Evolutionary conservation across 2,113 vertebrate species (phyloP).

Genomic region (Syngnathus floridae): DNA sequence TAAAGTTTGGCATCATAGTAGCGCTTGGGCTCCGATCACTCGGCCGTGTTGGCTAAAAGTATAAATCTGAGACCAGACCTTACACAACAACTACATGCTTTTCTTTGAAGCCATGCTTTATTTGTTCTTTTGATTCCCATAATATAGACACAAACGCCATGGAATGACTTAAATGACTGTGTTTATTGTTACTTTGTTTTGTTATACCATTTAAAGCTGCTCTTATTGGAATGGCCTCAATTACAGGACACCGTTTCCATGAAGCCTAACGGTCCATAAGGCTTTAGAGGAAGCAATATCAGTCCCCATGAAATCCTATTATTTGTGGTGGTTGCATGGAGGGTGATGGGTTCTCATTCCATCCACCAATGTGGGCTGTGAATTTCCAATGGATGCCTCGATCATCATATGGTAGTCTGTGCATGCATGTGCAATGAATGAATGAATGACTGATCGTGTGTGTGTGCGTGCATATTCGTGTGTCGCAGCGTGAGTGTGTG

Average conservation of each 20-base stretch:
- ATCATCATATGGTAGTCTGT: slow-evolving; percentile 46
- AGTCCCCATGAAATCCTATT: slow-evolving; percentile 47
- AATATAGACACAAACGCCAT: slow-evolving; percentile 13
- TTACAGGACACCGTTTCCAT: slow-evolving; percentile 24
- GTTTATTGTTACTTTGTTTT: not conserved
- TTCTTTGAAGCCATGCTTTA: not conserved
- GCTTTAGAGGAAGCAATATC: slow-evolving; percentile 31
- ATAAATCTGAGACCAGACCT: slow-evolving; percentile 29
- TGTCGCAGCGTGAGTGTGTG: slow-evolving; percentile 23
- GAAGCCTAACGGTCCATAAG: slow-evolving; percentile 15
- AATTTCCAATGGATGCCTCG: slow-evolving; percentile 44
- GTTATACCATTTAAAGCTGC: not conserved
- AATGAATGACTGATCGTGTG: slow-evolving; percentile 1
- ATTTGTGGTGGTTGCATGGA: slow-evolving; percentile 27
- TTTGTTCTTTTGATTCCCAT: slow-evolving; percentile 12
- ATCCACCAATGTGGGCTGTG: slow-evolving; percentile 27
- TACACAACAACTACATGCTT: not conserved
- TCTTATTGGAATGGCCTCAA: slow-evolving; percentile 10
- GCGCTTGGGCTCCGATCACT: slow-evolving; percentile 20
- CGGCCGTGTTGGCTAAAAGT: slow-evolving; percentile 17
- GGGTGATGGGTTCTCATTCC: slow-evolving; percentile 25
- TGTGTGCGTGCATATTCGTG: slow-evolving; percentile 15
- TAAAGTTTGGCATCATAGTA: slow-evolving; percentile 47
- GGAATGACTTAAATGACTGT: slow-evolving; percentile 1
- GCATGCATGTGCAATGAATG: slow-evolving; percentile 19